Percentiles rank a stretch among this genome's conserved stretches.
phyloP scores from a whole-genome alignment of 2,113 vertebrate species.

The Sinocyclocheilus maitianheensis region DNA sequence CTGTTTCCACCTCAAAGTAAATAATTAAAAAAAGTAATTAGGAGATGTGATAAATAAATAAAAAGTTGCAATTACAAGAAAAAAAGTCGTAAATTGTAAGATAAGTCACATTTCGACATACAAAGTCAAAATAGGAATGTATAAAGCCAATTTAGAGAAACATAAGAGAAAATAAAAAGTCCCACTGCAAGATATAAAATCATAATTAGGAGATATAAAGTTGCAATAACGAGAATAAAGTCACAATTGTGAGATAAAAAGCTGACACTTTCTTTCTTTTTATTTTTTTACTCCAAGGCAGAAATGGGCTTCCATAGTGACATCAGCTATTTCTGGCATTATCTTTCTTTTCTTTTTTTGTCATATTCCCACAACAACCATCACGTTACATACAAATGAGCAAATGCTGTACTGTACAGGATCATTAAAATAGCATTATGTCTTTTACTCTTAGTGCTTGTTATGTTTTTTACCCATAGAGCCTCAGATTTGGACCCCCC shows the following conservation, averaged over 20 bases:
- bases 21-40: background rate
- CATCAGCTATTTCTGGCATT: background rate
- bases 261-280: background rate
- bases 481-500: conserved; percentile 64
- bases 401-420: background rate
- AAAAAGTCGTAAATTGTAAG: background rate
- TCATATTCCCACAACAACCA: conserved; percentile 8
- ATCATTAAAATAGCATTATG: background rate
- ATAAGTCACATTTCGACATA: background rate
- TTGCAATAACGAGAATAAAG: no score
- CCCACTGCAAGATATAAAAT: no score
- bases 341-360: no score
- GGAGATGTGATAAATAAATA: background rate
- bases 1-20: no score
- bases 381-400: background rate
- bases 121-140: no score
- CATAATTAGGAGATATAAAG: no score
- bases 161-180: no score
- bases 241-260: no score
- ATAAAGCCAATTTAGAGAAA: no score
- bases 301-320: background rate
- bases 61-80: background rate
- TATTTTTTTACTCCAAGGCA: background rate
- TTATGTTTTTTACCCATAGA: conserved; percentile 74
- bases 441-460: conserved; percentile 61